These are phyloP conservation scores for Dunckerocampus dactyliophorus DNA, from an alignment of 2,113 vertebrate species.

Conservation along the genomic window DNA sequence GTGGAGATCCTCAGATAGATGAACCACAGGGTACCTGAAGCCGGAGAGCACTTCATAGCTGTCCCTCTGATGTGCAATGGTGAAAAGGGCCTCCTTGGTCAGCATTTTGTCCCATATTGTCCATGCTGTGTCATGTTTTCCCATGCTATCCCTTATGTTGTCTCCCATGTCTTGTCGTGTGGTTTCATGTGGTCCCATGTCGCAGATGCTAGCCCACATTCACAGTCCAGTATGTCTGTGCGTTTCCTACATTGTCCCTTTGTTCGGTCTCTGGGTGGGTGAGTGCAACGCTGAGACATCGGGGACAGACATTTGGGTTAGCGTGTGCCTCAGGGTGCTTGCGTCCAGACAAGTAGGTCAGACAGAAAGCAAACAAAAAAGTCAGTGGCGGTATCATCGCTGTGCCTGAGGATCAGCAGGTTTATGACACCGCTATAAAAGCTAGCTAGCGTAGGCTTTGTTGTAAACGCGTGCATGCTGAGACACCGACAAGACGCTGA, in stretches of 20 bases:
- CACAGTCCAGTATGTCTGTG: neutral
- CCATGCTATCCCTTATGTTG: too few species aligned
- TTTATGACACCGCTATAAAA: slow-evolving; percentile 38
- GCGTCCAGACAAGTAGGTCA: slow-evolving; percentile 63
- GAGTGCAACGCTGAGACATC: slow-evolving; percentile 26
- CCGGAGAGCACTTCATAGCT: too few species aligned
- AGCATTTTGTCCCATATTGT: too few species aligned
- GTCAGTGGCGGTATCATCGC: slow-evolving; percentile 37
- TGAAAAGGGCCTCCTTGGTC: too few species aligned
- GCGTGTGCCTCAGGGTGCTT: slow-evolving; percentile 35
- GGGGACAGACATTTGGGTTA: slow-evolving; percentile 49
- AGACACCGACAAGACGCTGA: too few species aligned
- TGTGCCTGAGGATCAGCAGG: slow-evolving; percentile 34
- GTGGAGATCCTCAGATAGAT: too few species aligned
- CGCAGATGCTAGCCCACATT: neutral
- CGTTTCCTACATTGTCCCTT: slow-evolving; percentile 19
- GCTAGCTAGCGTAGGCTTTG: neutral
- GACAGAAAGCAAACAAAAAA: slow-evolving; percentile 72
- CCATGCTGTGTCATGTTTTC: too few species aligned
- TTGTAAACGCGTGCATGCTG: neutral
- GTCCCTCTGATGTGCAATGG: too few species aligned
- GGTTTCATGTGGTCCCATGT: too few species aligned
- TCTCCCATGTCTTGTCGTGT: too few species aligned
- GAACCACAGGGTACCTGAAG: too few species aligned
- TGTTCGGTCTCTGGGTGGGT: slow-evolving; percentile 28